Evolutionary conservation across 2,113 vertebrate genomes (phyloP).

Genomic region (Dunckerocampus dactyliophorus): DNA sequence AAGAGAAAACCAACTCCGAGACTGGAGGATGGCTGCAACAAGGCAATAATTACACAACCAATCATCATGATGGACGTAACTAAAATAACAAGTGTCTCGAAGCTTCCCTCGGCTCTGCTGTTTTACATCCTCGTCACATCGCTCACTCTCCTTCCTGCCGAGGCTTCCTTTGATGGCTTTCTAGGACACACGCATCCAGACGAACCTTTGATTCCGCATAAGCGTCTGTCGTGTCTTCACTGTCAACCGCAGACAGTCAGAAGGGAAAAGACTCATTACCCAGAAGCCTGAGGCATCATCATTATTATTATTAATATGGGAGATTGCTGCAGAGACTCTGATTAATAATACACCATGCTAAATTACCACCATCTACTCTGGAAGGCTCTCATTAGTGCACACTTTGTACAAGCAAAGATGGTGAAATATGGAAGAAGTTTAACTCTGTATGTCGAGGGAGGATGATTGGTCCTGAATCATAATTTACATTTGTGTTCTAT

Average conservation of each 20-base stretch:
- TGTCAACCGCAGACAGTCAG: slow-evolving; percentile 54
- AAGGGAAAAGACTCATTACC: slow-evolving; percentile 60
- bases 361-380: slow-evolving; percentile 47
- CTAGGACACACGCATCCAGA: slow-evolving; percentile 15
- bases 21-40: too few species aligned
- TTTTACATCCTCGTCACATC: slow-evolving; percentile 6
- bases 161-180: slow-evolving; percentile 40
- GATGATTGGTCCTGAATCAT: slow-evolving; percentile 1
- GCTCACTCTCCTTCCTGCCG: slow-evolving; percentile 7
- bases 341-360: slow-evolving; percentile 64
- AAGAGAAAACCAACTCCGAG: background rate
- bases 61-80: slow-evolving; percentile 7
- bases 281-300: slow-evolving; percentile 31
- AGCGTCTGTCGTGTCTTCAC: slow-evolving; percentile 48
- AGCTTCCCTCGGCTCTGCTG: slow-evolving; percentile 4
- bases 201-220: slow-evolving; percentile 56
- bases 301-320: slow-evolving; percentile 42
- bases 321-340: slow-evolving; percentile 62
- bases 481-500: background rate
- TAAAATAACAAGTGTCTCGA: background rate
- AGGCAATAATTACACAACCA: slow-evolving; percentile 20
- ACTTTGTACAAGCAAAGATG: slow-evolving; percentile 36
- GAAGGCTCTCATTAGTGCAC: slow-evolving; percentile 45
- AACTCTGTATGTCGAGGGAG: background rate
- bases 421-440: slow-evolving; percentile 22